Percentiles rank a stretch among this genome's conserved stretches.
Evolutionary conservation across 2,888 invertebrate genomes (phyloP).

Genomic region (Himalopsyche kuldschensis): DNA sequence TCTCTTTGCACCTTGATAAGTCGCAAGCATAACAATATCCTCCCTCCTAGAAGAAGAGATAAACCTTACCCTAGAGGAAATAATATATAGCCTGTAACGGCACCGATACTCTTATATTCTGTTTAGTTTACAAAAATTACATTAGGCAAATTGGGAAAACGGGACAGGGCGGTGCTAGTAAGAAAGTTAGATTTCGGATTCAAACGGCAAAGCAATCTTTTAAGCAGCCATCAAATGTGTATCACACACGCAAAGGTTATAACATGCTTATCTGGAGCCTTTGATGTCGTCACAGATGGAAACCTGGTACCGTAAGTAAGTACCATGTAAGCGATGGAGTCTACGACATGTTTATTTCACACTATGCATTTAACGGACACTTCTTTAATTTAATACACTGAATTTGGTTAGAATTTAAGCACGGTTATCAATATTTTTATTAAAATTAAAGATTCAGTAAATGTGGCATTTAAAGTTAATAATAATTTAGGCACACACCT

Average conservation of each 20-base stretch:
- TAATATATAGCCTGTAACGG: not conserved
- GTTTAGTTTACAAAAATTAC: not conserved
- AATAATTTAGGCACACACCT: no score
- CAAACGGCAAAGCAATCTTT: not conserved
- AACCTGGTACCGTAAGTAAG: not conserved
- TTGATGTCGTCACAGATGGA: not conserved
- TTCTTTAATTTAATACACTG: no score
- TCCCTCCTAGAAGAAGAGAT: not conserved
- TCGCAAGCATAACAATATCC: not conserved
- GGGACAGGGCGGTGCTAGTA: not conserved
- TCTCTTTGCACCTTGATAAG: conserved; percentile 11
- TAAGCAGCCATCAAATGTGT: not conserved
- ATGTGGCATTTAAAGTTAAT: no score
- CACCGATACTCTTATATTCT: not conserved
- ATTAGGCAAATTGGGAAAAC: conserved; percentile 3
- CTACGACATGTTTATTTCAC: no score
- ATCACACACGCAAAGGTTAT: not conserved
- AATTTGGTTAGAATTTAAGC: no score
- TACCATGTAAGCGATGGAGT: no score
- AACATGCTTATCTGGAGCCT: not conserved
- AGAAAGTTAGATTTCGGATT: not conserved
- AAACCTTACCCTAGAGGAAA: not conserved
- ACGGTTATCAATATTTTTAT: no score
- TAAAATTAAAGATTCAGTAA: no score
- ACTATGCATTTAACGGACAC: no score